Percentiles rank a stretch among this genome's conserved stretches.
Evolutionary conservation across 2,888 invertebrate species (phyloP).

Genomic region (Caenorhabditis sinica): DNA sequence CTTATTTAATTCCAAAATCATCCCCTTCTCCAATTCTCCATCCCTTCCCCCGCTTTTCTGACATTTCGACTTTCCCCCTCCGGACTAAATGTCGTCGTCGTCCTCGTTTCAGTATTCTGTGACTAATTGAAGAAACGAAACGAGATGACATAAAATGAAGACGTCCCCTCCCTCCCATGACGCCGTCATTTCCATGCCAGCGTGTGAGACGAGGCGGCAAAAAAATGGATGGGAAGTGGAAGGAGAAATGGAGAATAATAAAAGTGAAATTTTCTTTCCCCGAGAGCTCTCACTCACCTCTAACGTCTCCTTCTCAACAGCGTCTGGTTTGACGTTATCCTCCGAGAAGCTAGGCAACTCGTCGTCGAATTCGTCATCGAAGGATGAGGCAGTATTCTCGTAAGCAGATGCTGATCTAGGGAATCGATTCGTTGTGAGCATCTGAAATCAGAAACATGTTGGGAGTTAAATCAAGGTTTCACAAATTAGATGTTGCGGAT

Average conservation of each 20-base stretch:
- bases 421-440: constrained; percentile 26
- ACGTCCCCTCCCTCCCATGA: neutral
- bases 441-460: constrained; percentile 3
- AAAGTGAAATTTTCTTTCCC: neutral
- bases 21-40: neutral
- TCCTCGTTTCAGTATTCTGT: neutral
- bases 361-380: constrained; percentile 48
- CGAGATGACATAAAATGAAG: constrained; percentile 31
- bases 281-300: constrained; percentile 25
- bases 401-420: constrained; percentile 58
- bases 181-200: constrained; percentile 41
- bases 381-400: constrained; percentile 39
- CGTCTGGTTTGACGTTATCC: constrained; percentile 9
- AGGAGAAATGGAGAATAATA: neutral
- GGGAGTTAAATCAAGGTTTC: neutral
- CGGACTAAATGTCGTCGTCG: neutral
- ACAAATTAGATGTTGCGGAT: too few species aligned
- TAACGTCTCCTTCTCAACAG: constrained; percentile 36
- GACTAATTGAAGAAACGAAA: constrained; percentile 44
- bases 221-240: neutral
- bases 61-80: neutral
- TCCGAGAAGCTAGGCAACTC: constrained; percentile 39
- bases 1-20: neutral
- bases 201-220: constrained; percentile 2
- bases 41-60: neutral